Conservation (phyloP, 1,140 invertebrate species). For the Macrocentrus cingulum region DNA sequence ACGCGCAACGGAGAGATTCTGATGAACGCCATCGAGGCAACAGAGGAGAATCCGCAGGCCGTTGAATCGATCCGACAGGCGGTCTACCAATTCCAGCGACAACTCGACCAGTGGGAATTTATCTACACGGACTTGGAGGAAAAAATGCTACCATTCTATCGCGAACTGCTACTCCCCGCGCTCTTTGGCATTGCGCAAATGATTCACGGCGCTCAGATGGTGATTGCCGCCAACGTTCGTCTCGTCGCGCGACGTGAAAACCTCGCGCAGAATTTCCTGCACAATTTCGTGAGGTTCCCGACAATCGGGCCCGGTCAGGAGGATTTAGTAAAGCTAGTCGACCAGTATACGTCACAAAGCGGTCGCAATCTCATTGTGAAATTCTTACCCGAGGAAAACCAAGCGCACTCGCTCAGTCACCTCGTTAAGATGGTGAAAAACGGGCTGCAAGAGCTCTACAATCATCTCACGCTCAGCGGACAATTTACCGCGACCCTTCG, state of each 20-base stretch:
- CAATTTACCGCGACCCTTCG: constrained; percentile 57
- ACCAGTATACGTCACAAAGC: constrained; percentile 45
- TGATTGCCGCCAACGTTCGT: constrained; percentile 54
- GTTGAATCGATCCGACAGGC: neutral
- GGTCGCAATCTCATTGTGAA: constrained; percentile 37
- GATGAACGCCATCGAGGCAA: no score
- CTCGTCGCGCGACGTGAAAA: constrained; percentile 31
- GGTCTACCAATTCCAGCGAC: constrained; percentile 45
- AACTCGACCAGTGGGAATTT: constrained; percentile 61
- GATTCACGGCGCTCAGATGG: constrained; percentile 59
- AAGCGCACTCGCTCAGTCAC: constrained; percentile 33
- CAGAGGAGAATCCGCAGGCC: no score
- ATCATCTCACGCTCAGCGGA: constrained; percentile 57
- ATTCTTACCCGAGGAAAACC: constrained; percentile 15
- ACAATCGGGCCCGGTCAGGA: constrained; percentile 49
- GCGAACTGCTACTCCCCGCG: constrained; percentile 68
- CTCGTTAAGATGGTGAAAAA: constrained; percentile 66
- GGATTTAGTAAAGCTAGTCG: constrained; percentile 48
- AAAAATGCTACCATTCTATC: constrained; percentile 64
- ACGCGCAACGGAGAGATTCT: no score
- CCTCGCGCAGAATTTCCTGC: constrained; percentile 42
- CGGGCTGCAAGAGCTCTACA: constrained; percentile 67
- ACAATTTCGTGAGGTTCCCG: constrained; percentile 59
- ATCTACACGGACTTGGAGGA: constrained; percentile 63
- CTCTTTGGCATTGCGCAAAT: constrained; percentile 65